Evolutionary conservation across 2,113 vertebrate species (phyloP).

Genomic region (Dasyprocta punctata): DNA sequence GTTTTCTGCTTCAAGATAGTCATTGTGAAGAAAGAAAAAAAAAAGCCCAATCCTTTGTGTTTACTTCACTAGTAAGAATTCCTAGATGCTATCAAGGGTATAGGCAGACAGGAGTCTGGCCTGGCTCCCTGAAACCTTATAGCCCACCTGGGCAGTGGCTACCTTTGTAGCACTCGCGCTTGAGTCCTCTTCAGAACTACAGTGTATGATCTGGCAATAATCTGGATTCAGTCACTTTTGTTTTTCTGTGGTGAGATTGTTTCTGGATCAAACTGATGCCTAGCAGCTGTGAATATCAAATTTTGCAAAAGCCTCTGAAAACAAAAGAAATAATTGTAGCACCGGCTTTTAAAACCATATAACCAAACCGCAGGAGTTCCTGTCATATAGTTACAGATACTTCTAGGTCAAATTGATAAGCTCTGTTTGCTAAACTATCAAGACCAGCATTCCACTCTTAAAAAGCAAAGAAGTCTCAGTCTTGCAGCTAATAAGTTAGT

Average conservation of each 20-base stretch:
- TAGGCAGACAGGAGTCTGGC: constrained; percentile 72
- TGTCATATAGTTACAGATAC: background rate
- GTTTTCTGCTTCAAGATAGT: constrained; percentile 28
- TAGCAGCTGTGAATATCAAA: constrained; percentile 13
- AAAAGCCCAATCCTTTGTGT: background rate
- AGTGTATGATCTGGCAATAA: background rate
- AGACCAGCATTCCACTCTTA: background rate
- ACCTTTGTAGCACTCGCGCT: background rate
- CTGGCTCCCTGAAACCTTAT: constrained; percentile 76
- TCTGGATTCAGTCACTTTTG: background rate
- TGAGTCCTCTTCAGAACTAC: background rate
- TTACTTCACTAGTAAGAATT: constrained; percentile 53
- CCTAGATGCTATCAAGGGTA: constrained; percentile 80
- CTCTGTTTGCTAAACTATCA: constrained; percentile 35
- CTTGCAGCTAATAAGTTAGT: background rate
- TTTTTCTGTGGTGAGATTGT: background rate
- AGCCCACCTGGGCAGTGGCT: constrained; percentile 54
- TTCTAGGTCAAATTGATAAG: constrained; percentile 62
- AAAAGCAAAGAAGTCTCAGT: fast-evolving
- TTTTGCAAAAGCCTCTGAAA: constrained; percentile 32
- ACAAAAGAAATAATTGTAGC: constrained; percentile 62
- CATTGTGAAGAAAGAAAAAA: constrained; percentile 32
- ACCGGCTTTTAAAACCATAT: background rate
- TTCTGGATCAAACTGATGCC: constrained; percentile 26
- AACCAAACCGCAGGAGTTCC: fast-evolving